Conservation (phyloP, 37 sponge, comb jelly and placozoan genomes). For the Ephydatia muelleri region DNA sequence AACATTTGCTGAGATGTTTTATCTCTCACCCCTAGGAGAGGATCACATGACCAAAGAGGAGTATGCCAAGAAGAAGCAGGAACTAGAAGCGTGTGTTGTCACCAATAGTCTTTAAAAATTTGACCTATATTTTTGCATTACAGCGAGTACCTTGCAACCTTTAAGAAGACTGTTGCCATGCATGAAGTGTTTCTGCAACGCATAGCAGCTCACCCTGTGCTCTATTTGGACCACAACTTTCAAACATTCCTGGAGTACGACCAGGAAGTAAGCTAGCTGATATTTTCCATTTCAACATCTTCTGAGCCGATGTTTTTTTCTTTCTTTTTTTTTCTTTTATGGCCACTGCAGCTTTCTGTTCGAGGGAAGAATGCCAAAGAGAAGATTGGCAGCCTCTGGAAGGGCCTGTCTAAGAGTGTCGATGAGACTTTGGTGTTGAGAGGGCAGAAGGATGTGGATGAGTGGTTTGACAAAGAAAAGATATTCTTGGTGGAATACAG, state of each 20-base stretch:
- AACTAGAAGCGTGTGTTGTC: slow-evolving; percentile 90
- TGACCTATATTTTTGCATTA: slow-evolving; percentile 10
- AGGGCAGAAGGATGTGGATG: slow-evolving; percentile 89
- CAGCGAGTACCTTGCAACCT: slow-evolving; percentile 97
- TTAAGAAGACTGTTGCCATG: slow-evolving; percentile 99
- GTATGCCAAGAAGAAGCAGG: slow-evolving; percentile 93
- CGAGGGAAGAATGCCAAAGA: slow-evolving; percentile 91
- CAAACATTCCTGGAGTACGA: slow-evolving; percentile 92
- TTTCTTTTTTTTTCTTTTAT: slow-evolving; percentile 2
- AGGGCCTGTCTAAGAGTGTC: slow-evolving; percentile 88
- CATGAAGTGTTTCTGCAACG: slow-evolving; percentile 95
- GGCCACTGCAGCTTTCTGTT: slow-evolving; percentile 74
- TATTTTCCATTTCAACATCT: neutral
- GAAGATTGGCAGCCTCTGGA: slow-evolving; percentile 81
- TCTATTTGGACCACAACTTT: slow-evolving; percentile 87
- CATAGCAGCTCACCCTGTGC: slow-evolving; percentile 78
- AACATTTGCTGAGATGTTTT: neutral
- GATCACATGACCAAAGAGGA: slow-evolving; percentile 94
- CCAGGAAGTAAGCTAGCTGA: slow-evolving; percentile 73
- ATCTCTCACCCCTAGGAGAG: slow-evolving; percentile 56
- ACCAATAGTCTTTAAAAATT: no score
- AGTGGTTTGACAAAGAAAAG: slow-evolving; percentile 85
- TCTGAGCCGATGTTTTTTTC: neutral
- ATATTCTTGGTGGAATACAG: slow-evolving; percentile 74
- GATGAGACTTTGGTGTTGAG: slow-evolving; percentile 84